phyloP scores from a whole-genome alignment of 2,888 invertebrate species.

The Pollenia amentaria region DNA sequence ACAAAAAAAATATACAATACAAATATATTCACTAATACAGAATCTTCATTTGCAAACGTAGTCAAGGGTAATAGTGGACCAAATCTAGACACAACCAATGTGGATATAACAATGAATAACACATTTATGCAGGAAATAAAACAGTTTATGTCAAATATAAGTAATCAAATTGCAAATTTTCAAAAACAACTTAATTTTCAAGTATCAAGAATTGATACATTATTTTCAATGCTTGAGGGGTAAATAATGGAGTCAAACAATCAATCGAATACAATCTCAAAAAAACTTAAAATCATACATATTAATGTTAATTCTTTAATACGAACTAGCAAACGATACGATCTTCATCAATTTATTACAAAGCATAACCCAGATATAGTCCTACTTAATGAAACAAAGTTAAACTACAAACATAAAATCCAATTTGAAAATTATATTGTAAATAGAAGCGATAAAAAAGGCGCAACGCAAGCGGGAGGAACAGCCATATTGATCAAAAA shows the following conservation, averaged over 20 bases:
- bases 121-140: constrained; percentile 11
- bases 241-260: constrained; percentile 17
- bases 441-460: constrained; percentile 43
- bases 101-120: neutral
- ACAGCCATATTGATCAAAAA: constrained; percentile 32
- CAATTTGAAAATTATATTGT: constrained; percentile 32
- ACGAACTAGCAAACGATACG: constrained; percentile 15
- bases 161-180: constrained; percentile 24
- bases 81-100: neutral
- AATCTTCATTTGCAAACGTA: constrained; percentile 19
- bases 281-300: constrained; percentile 43
- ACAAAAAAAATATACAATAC: too few species aligned
- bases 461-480: constrained; percentile 12
- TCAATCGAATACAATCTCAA: constrained; percentile 8
- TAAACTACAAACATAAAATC: constrained; percentile 46
- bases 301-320: constrained; percentile 19
- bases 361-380: constrained; percentile 36
- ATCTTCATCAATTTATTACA: too few species aligned
- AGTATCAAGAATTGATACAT: constrained; percentile 36
- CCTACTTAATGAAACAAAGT: constrained; percentile 38
- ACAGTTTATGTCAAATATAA: constrained; percentile 37
- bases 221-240: constrained; percentile 19
- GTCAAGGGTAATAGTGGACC: neutral
- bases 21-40: constrained; percentile 13
- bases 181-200: constrained; percentile 39